Evolutionary conservation across 2,113 vertebrate species (phyloP).

Genomic region (Motacilla tschutschensis): DNA sequence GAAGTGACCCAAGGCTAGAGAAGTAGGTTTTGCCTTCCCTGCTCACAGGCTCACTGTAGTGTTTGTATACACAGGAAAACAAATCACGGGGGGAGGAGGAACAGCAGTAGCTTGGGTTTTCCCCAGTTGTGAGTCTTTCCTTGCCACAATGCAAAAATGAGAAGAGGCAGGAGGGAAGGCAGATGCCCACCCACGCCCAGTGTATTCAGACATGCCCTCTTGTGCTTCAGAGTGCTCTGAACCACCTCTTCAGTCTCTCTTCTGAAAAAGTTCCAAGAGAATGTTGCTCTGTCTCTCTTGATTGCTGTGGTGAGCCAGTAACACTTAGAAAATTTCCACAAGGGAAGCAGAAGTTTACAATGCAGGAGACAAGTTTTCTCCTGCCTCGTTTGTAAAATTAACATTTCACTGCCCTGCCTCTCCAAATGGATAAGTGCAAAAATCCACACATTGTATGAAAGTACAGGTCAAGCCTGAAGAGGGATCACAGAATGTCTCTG

Average conservation of each 20-base stretch:
- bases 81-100: fast-evolving
- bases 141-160: neutral
- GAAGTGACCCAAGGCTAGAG: neutral
- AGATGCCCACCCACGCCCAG: fast-evolving
- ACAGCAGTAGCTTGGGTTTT: neutral
- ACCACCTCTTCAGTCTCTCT: neutral
- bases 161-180: neutral
- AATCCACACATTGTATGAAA: neutral
- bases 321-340: neutral
- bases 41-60: neutral
- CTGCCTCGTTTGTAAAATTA: fast-evolving
- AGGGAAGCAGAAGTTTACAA: neutral
- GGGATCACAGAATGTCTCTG: neutral
- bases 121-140: neutral
- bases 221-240: neutral
- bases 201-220: neutral
- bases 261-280: neutral
- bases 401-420: neutral
- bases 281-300: neutral
- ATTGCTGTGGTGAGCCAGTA: neutral
- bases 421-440: fast-evolving
- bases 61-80: neutral
- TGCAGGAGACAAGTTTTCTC: neutral
- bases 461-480: neutral
- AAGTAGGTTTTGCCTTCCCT: neutral